These are phyloP conservation scores for Sparidentex hasta DNA, from an alignment of 2,797 vertebrate genomes.

Conservation along the genomic window DNA sequence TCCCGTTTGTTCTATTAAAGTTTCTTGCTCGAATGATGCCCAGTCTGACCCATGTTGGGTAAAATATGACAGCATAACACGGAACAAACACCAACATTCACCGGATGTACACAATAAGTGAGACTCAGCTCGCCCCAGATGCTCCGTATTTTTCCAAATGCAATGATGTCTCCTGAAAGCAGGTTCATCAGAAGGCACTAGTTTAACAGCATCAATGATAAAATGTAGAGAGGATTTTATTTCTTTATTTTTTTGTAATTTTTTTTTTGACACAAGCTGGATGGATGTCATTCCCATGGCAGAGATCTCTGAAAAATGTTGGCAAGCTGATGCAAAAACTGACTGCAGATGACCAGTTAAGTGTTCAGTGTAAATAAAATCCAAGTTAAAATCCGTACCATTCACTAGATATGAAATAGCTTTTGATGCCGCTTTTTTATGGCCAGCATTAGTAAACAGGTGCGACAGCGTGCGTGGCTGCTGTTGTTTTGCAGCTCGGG, in stretches of 20 bases:
- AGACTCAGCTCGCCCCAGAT: background rate
- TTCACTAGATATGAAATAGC: no score
- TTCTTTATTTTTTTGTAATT: no score
- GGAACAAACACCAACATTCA: background rate
- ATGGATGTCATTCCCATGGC: no score
- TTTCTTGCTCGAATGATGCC: constrained; percentile 25
- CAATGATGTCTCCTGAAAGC: background rate
- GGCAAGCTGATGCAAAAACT: no score
- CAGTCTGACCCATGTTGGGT: constrained; percentile 9
- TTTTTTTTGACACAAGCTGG: background rate
- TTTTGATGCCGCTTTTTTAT: no score
- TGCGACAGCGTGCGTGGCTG: no score
- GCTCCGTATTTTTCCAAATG: background rate
- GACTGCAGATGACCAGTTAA: no score
- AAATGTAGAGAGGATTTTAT: background rate
- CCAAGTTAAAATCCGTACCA: no score
- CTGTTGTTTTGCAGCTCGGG: no score
- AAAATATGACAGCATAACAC: background rate
- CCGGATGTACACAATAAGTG: background rate
- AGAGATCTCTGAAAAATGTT: no score
- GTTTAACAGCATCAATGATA: background rate
- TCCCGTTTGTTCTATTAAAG: constrained; percentile 36
- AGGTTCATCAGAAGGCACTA: background rate
- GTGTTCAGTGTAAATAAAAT: no score
- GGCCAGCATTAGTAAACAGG: no score